Conservation (phyloP, 2,888 invertebrate genomes). For the Lasioglossum lativentre region DNA sequence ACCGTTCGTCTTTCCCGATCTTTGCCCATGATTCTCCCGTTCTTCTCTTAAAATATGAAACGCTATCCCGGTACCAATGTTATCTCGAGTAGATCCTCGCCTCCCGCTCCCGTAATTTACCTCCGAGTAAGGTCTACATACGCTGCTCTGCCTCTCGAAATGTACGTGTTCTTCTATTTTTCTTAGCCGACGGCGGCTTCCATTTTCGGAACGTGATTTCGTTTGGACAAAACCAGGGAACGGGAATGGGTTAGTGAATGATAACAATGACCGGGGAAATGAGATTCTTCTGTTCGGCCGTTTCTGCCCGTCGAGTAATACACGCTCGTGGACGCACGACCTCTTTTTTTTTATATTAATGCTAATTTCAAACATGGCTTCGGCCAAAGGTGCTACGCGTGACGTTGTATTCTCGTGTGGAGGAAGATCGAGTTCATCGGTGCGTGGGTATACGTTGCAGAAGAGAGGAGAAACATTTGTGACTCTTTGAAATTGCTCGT, state of each 20-base stretch:
- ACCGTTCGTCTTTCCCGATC: background rate
- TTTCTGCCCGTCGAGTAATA: constrained; percentile 32
- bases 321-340: constrained; percentile 1
- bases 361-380: constrained; percentile 80
- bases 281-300: constrained; percentile 43
- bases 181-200: background rate
- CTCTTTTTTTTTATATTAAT: constrained; percentile 76
- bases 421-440: constrained; percentile 40
- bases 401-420: constrained; percentile 3
- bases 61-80: constrained; percentile 2
- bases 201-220: constrained; percentile 29
- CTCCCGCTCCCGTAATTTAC: background rate
- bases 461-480: background rate
- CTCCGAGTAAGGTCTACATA: background rate
- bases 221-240: background rate
- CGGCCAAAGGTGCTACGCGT: constrained; percentile 36
- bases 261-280: constrained; percentile 51
- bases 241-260: constrained; percentile 5
- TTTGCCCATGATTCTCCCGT: background rate
- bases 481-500: background rate
- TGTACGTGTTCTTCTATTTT: background rate
- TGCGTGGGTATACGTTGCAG: constrained; percentile 30
- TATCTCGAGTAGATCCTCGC: background rate
- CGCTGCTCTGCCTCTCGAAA: background rate
- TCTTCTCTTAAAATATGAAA: background rate